Evolutionary conservation across 2,888 invertebrate genomes (phyloP), one percentile per base, ranked within the genome.

Genomic region (Danaus chrysippus): DNA sequence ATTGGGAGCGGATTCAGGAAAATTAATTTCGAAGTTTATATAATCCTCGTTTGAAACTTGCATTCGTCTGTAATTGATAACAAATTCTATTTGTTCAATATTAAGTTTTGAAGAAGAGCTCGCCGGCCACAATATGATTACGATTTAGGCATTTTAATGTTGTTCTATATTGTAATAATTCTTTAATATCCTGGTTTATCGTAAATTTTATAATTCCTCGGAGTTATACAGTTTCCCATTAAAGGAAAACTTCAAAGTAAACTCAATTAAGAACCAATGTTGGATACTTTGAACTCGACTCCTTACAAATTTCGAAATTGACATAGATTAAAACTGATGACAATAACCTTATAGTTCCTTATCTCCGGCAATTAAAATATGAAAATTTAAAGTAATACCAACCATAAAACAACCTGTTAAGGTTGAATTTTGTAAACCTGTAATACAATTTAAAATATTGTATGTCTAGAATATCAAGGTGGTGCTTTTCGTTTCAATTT

Each of bases 401-500:
- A 41, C 64, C 58, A 54, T 64, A 59, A 44, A 0, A 1, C 13
- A n/a, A 1, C 54, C 69, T 59, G 58, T 68, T 77, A 77, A 69
- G 74, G 78, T 74, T 75, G 62, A 76, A 72, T 73, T 74, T 82
- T 59, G 68, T 64, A 19, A 66, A 60, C 65, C 66, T 60, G 67
- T 71, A 58, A 62, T 61, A 64, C 59, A 66, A 64, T 58, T 60
- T 42, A 49, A 72, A 74, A 72, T 70, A 70, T 71, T 69, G 69
- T 68, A 75, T 75, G 74, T 74, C 75, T 71, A 68, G 66, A 73
- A 79, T 78, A 81, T 76, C 70, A 74, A 76, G 71, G 71, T 72
- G 73, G 73, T 74, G 75, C 74, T 73, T 49, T 77, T 79, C 76
- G 81, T 82, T 81, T 80, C 72, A 73, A 78, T 78, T 73, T 77